These are phyloP conservation scores for Vombatus ursinus DNA, from an alignment of 2,113 vertebrate species.

Conservation along the genomic window DNA sequence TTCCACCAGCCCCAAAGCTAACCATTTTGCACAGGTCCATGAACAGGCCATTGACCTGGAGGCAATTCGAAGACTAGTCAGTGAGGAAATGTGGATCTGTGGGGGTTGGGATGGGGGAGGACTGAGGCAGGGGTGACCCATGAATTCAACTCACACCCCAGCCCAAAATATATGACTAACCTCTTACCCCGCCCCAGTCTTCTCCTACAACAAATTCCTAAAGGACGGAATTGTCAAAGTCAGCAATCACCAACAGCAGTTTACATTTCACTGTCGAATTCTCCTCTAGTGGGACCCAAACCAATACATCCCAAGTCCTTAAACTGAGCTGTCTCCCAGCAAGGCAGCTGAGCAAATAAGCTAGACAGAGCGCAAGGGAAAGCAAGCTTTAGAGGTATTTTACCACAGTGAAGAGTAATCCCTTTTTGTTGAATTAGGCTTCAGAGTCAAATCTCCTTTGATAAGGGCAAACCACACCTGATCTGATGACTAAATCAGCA, in stretches of 20 bases:
- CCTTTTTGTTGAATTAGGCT: constrained; percentile 2
- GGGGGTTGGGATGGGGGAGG: not conserved
- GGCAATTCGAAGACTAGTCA: not conserved
- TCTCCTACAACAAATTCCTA: not conserved
- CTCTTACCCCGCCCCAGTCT: not conserved
- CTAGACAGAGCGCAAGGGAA: constrained; percentile 36
- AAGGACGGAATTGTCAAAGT: not conserved
- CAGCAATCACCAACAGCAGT: not conserved
- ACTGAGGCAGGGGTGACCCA: not conserved
- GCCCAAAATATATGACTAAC: not conserved
- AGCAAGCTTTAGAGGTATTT: constrained; percentile 29
- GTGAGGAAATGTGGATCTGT: not conserved
- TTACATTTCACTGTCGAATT: not conserved
- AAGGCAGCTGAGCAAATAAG: constrained; percentile 38
- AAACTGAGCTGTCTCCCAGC: constrained; percentile 44
- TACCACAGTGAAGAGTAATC: constrained; percentile 11
- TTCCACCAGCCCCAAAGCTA: not conserved
- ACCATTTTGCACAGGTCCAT: not conserved
- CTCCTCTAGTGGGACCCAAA: not conserved
- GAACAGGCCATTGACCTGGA: not conserved
- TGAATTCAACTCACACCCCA: not conserved
- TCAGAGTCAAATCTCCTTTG: constrained; percentile 40
- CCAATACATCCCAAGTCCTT: not conserved
- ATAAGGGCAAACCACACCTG: not conserved
- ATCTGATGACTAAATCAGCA: not conserved